Conservation (phyloP, 1,140 invertebrate species). For the Trichonephila clavipes region DNA sequence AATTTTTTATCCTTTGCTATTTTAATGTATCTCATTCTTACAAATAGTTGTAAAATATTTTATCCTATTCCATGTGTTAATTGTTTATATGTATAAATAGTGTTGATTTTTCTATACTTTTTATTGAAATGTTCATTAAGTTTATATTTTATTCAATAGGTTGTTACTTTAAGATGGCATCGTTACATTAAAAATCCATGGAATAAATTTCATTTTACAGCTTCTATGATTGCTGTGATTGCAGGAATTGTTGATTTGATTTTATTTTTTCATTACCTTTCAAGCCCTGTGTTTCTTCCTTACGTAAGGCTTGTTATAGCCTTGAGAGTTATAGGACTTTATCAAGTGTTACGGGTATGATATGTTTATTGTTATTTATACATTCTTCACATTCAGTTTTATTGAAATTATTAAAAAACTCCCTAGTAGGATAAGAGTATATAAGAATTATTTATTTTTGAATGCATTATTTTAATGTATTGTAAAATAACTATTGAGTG, state of each 20-base stretch:
- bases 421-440: too few relatives aligned
- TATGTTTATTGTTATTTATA: neutral
- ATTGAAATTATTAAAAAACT: too few relatives aligned
- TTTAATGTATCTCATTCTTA: neutral
- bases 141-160: neutral
- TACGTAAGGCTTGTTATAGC: constrained; percentile 38
- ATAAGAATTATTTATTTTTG: too few relatives aligned
- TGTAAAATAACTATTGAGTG: too few relatives aligned
- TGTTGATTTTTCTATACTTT: neutral
- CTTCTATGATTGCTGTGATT: neutral
- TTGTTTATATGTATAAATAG: neutral
- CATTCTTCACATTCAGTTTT: too few relatives aligned
- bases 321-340: neutral
- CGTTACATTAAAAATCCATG: neutral
- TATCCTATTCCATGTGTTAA: neutral
- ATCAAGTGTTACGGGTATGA: neutral
- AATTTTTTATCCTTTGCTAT: neutral
- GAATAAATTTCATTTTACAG: constrained; percentile 32
- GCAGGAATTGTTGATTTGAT: constrained; percentile 34
- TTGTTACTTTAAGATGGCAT: neutral
- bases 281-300: neutral
- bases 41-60: neutral
- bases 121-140: neutral
- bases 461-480: too few relatives aligned
- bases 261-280: constrained; percentile 12